Evolutionary conservation across 2,888 invertebrate species (phyloP).

Genomic region (Calephelis perditalis): DNA sequence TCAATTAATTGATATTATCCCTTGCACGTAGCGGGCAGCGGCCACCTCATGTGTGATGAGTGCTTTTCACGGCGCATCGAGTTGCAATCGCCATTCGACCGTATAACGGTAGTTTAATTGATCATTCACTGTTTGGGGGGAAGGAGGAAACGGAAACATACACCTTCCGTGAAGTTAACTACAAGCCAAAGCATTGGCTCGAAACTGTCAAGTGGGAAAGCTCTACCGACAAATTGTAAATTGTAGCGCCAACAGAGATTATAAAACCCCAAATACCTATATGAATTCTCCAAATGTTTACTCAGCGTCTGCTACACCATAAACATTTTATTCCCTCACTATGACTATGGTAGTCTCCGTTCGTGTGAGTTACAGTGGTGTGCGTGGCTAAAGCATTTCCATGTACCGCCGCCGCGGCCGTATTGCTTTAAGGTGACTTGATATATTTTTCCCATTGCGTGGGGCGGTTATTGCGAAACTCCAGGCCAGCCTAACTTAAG

Average conservation of each 20-base stretch:
- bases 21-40: slow-evolving; percentile 37
- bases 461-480: slow-evolving; percentile 21
- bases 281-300: slow-evolving; percentile 1
- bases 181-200: too few relatives aligned
- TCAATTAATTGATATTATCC: slow-evolving; percentile 68
- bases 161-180: too few relatives aligned
- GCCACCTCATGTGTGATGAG: slow-evolving; percentile 40
- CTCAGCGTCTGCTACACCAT: not conserved
- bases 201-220: too few relatives aligned
- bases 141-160: not conserved
- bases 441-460: slow-evolving; percentile 24
- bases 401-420: slow-evolving; percentile 18
- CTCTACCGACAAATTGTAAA: too few relatives aligned
- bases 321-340: slow-evolving; percentile 1
- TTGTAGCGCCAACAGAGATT: too few relatives aligned
- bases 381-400: slow-evolving; percentile 28
- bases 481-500: slow-evolving; percentile 23
- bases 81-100: slow-evolving; percentile 38
- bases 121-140: slow-evolving; percentile 9
- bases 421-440: slow-evolving; percentile 23
- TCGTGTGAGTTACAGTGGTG: slow-evolving; percentile 3
- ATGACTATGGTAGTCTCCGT: not conserved
- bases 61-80: slow-evolving; percentile 46
- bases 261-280: not conserved
- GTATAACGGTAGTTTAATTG: slow-evolving; percentile 19